These are phyloP conservation scores for Hippocampus guttulatus DNA, from an alignment of 2,113 vertebrate genomes.

Conservation along the genomic window DNA sequence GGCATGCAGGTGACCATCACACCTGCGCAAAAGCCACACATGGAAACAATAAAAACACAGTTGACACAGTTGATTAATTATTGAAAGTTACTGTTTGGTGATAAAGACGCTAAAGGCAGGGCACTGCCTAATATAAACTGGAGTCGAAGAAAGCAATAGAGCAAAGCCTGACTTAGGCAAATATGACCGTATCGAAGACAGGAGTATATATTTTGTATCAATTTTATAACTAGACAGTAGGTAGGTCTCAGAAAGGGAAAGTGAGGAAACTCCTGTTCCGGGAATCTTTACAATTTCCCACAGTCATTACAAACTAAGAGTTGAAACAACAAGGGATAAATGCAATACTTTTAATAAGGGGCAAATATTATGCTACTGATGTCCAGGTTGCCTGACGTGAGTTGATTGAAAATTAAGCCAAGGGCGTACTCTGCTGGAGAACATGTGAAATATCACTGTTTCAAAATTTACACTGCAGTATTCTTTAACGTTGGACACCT, in stretches of 20 bases:
- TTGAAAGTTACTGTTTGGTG: neutral
- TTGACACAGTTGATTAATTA: neutral
- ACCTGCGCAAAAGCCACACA: conserved; percentile 61
- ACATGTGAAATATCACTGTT: neutral
- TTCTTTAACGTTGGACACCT: neutral
- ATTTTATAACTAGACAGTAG: neutral
- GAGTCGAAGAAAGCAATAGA: neutral
- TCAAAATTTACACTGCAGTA: neutral
- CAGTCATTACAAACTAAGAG: neutral
- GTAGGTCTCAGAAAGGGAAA: neutral
- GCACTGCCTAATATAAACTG: neutral
- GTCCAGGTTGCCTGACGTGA: neutral
- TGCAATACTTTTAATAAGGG: neutral
- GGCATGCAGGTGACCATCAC: conserved; percentile 80
- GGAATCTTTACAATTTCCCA: neutral
- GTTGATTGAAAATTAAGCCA: neutral
- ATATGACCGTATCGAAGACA: neutral
- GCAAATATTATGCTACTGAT: neutral
- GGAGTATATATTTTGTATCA: neutral
- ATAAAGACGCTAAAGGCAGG: no score
- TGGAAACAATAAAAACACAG: neutral
- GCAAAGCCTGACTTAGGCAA: conserved; percentile 20
- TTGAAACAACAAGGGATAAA: neutral
- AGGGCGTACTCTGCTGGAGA: conserved; percentile 1
- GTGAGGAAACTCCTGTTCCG: neutral